Conservation (phyloP, 2,113 vertebrate genomes). For the Strix aluco region DNA sequence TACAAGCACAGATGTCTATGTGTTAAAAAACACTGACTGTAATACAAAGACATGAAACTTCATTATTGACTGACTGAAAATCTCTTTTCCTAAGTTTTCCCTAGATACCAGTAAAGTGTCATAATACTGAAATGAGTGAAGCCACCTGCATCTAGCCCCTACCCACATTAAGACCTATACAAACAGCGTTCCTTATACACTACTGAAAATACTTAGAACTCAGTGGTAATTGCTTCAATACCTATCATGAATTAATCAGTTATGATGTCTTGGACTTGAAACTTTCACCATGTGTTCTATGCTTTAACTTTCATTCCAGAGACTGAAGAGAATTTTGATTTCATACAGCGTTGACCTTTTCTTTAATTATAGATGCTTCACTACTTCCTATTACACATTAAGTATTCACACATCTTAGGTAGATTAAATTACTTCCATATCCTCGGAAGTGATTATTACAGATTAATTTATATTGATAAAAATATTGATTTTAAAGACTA, state of each 20-base stretch:
- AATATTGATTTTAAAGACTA: not conserved
- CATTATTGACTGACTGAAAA: not conserved
- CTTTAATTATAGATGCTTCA: not conserved
- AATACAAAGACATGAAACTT: not conserved
- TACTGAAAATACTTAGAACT: not conserved
- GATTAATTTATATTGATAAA: not conserved
- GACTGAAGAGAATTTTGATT: conserved; percentile 5
- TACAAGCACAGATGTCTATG: not conserved
- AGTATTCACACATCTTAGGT: not conserved
- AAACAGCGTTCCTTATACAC: not conserved
- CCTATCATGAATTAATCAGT: not conserved
- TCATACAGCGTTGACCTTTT: not conserved
- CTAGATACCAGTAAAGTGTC: not conserved
- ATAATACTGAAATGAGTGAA: not conserved
- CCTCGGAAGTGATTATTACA: not conserved
- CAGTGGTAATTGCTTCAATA: not conserved
- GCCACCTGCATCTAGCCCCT: not conserved
- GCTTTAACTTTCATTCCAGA: conserved; percentile 4
- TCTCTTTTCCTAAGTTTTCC: not conserved
- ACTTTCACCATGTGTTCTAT: not conserved
- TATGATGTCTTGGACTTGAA: not conserved
- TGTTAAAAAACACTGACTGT: not conserved
- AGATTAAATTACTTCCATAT: not conserved
- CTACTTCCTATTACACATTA: not conserved
- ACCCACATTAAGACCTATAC: not conserved